Conservation (phyloP, 2,113 vertebrate genomes). For the Mastomys natalensis region DNA sequence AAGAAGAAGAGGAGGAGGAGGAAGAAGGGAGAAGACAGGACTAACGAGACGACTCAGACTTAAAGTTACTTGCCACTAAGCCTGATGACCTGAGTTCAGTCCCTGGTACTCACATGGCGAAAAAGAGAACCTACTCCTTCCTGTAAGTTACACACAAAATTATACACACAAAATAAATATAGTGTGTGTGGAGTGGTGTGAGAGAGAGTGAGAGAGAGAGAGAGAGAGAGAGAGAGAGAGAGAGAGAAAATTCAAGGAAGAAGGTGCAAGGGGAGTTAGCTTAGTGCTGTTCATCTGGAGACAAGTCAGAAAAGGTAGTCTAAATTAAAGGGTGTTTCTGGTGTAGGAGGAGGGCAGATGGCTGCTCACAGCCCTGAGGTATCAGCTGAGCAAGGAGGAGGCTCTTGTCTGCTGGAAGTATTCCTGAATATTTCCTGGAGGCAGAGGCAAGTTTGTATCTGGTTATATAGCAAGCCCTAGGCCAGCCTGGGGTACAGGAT, state of each 20-base stretch:
- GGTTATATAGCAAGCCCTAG: neutral
- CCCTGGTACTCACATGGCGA: neutral
- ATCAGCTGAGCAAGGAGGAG: neutral
- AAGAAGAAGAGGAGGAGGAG: neutral
- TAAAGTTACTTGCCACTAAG: neutral
- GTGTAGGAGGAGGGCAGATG: neutral
- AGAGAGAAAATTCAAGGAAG: neutral
- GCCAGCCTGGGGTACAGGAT: neutral
- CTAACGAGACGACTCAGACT: neutral
- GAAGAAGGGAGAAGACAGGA: neutral
- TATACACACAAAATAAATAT: neutral
- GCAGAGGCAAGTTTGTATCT: neutral
- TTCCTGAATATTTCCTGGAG: neutral
- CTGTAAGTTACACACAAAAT: neutral
- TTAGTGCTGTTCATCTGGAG: neutral
- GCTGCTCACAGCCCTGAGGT: neutral
- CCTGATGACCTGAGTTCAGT: neutral
- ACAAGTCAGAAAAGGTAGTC: neutral
- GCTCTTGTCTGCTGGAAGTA: neutral
- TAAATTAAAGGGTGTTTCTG: neutral
- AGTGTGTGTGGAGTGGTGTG: neutral
- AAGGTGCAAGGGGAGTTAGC: neutral
- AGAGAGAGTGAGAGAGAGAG: neutral
- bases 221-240: no score
- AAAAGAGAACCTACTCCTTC: neutral